phyloP scores from a whole-genome alignment of 2,797 vertebrate genomes.

The Tenualosa ilisha region DNA sequence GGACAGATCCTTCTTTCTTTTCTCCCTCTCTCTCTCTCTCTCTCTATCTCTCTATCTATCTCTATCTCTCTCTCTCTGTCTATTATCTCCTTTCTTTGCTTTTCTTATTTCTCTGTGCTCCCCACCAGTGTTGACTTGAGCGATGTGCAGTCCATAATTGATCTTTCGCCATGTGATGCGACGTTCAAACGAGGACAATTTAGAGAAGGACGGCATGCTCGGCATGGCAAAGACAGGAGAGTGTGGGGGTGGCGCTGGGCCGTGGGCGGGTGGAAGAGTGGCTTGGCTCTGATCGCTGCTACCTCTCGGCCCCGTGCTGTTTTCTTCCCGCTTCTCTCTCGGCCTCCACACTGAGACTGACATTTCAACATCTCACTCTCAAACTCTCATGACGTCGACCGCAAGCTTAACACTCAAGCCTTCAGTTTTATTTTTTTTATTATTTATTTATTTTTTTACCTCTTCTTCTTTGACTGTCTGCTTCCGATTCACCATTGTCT shows the following conservation, averaged over 20 bases:
- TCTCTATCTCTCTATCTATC: not conserved
- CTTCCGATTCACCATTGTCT: not conserved
- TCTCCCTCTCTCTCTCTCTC: not conserved
- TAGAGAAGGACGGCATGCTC: not conserved
- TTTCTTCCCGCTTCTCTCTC: not conserved
- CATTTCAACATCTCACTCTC: slow-evolving; percentile 27
- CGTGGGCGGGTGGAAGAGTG: not conserved
- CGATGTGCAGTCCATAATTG: not conserved
- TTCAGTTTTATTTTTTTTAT: not conserved
- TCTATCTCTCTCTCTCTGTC: not conserved
- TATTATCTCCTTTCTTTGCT: not conserved
- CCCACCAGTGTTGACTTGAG: not conserved
- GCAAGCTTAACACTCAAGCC: not conserved
- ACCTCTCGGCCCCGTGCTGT: not conserved
- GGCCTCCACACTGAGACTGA: slow-evolving; percentile 14
- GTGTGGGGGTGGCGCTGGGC: not conserved
- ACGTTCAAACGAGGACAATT: not conserved
- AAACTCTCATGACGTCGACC: not conserved
- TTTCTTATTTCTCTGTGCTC: not conserved
- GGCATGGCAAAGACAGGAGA: not conserved
- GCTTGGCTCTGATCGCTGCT: not conserved
- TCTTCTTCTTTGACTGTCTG: not conserved
- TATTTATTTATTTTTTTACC: not conserved
- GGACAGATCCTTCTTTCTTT: no score
- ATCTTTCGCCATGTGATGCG: not conserved